Conservation (phyloP, 1,140 invertebrate genomes). For the Drosophila persimilis region DNA sequence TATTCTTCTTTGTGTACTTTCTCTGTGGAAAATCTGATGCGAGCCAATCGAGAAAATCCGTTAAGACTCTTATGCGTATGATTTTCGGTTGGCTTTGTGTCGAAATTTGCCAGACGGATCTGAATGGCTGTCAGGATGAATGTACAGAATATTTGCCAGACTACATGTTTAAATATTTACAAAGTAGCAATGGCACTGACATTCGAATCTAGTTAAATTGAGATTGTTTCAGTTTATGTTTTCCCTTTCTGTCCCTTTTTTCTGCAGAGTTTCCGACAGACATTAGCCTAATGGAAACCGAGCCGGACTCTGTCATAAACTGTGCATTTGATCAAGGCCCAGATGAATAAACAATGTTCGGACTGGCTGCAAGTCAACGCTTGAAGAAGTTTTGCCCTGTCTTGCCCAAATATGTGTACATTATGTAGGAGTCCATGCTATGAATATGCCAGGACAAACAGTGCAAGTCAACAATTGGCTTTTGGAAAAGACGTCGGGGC, state of each 20-base stretch:
- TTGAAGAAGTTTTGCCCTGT: no score
- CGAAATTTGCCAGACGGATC: no score
- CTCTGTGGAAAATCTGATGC: not conserved
- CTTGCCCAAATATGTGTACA: no score
- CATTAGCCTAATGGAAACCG: no score
- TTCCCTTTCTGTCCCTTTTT: conserved; percentile 1
- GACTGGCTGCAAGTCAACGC: no score
- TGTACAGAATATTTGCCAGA: conserved; percentile 26
- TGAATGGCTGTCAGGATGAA: conserved; percentile 3
- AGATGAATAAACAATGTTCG: no score
- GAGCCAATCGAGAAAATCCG: conserved; percentile 14
- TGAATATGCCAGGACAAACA: conserved; percentile 62
- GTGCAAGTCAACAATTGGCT: conserved; percentile 66
- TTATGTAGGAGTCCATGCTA: conserved; percentile 22
- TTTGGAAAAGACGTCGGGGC: conserved; percentile 15
- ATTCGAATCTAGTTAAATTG: conserved; percentile 44
- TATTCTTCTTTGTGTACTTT: not conserved
- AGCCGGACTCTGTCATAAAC: no score
- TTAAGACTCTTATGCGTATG: conserved; percentile 11
- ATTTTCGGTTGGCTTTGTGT: conserved; percentile 17
- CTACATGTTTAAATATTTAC: conserved; percentile 51
- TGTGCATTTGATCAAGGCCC: no score
- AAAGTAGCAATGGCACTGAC: conserved; percentile 18
- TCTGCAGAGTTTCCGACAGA: not conserved
- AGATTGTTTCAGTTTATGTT: conserved; percentile 24